Evolutionary conservation across 2,888 invertebrate genomes (phyloP).

Genomic region (Villa cingulata): DNA sequence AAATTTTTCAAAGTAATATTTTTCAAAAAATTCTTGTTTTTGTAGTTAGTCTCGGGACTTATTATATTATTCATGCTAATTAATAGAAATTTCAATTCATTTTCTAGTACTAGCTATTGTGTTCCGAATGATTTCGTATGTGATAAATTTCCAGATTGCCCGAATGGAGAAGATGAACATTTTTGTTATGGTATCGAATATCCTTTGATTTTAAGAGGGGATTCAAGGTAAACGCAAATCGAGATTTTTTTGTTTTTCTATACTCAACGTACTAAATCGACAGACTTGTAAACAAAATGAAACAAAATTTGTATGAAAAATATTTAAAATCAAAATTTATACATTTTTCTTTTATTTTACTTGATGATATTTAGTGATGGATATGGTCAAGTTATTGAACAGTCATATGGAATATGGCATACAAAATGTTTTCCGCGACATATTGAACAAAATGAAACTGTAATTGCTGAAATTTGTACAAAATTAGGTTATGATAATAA

Average conservation of each 20-base stretch:
- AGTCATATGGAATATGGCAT: slow-evolving; percentile 57
- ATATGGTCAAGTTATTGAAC: slow-evolving; percentile 50
- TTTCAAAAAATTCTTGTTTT: too few species aligned
- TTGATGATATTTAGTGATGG: too few species aligned
- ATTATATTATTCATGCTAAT: too few species aligned
- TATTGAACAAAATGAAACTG: slow-evolving; percentile 38
- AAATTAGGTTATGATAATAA: slow-evolving; percentile 46
- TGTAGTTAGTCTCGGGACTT: too few species aligned
- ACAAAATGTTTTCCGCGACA: slow-evolving; percentile 50
- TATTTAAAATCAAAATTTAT: too few species aligned
- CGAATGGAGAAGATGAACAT: slow-evolving; percentile 57
- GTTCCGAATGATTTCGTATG: slow-evolving; percentile 62
- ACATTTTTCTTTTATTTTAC: too few species aligned
- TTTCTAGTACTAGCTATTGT: slow-evolving; percentile 41
- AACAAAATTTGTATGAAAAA: too few species aligned
- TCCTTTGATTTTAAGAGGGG: slow-evolving; percentile 22
- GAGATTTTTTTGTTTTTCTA: too few species aligned
- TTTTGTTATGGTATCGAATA: slow-evolving; percentile 44
- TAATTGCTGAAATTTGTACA: slow-evolving; percentile 43
- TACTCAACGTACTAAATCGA: too few species aligned
- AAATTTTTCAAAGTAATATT: too few species aligned
- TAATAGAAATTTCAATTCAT: too few species aligned
- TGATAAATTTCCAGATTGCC: slow-evolving; percentile 52
- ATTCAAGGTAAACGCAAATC: slow-evolving; percentile 18
- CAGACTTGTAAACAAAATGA: too few species aligned